Evolutionary conservation across 1,140 invertebrate genomes (phyloP), one percentile per base, ranked within the genome.

Genomic region (Bombus cullumanus): DNA sequence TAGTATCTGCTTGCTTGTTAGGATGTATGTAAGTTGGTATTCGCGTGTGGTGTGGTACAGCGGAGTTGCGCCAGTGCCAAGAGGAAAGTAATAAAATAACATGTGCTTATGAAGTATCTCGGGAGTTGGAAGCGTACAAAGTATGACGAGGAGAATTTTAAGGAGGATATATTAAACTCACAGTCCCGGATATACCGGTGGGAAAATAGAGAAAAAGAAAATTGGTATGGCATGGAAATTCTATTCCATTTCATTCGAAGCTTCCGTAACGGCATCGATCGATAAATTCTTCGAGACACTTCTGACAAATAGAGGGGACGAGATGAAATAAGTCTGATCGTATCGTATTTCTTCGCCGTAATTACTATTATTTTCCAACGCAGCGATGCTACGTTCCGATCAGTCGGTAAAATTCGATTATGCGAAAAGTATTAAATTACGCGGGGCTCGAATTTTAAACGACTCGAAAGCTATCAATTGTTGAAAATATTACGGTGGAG

Each of bases 381-480:
- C 1, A 28, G 4, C 37, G 57, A 18, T 25, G 37, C 12, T 28
- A 34, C 66, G 31, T 68, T 25, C n/a, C 62, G 64, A 53, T 69
- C 64, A 47, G 15, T 25, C 64, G 8, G 34, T 0, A 25, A n/a
- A 43, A 69, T 59, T 57, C 37, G 73, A 57, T 78, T 31, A 53
- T 9, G 28, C 47, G 28, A 31, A 34, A 57, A 53, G 34, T 57
- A 77, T 83, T 57, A 41, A 69, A 83, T 69, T 69, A 69, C 41
- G 15, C 82, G n/a, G 3, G 5, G 5, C 31, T 28, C 31, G 41
- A 34, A 37, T 34, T 77, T 69, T 28, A 83, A 83, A 53, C 74
- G 59, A 25, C 28, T 57, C 28, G 43, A 83, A 31, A 83, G 74
- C 62, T 83, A 83, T 78, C 64, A 78, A 41, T 78, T 78, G 74